Evolutionary conservation across 2,113 vertebrate genomes (phyloP).

Genomic region (Triplophysa rosa): DNA sequence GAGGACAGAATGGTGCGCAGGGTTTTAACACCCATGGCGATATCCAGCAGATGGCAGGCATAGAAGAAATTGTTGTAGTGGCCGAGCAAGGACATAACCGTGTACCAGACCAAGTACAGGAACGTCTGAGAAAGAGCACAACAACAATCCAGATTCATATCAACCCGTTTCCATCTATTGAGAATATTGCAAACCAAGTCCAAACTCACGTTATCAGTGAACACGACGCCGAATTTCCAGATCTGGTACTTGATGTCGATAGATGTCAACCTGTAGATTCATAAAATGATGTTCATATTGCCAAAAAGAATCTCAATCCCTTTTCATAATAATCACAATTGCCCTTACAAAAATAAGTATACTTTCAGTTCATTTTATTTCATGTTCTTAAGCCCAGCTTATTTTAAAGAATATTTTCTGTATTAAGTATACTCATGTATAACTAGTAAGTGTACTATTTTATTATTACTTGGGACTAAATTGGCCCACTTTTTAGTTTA

Average conservation of each 20-base stretch:
- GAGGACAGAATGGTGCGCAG: slow-evolving; percentile 91
- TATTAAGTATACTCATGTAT: too few species aligned
- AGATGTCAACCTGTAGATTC: slow-evolving; percentile 80
- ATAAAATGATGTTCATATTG: not conserved
- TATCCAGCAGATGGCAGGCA: slow-evolving; percentile 86
- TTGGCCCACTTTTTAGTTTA: too few species aligned
- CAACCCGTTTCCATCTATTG: not conserved
- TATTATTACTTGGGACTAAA: too few species aligned
- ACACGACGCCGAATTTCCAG: slow-evolving; percentile 92
- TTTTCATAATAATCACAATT: not conserved
- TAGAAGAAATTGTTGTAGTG: slow-evolving; percentile 97
- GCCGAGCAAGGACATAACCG: slow-evolving; percentile 87
- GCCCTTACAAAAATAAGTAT: too few species aligned
- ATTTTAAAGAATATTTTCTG: too few species aligned
- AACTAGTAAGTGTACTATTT: too few species aligned
- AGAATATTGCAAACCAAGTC: not conserved
- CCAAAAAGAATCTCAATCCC: not conserved
- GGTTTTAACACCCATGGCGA: slow-evolving; percentile 93
- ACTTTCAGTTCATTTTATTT: too few species aligned
- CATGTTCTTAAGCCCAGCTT: too few species aligned
- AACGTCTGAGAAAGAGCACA: slow-evolving; percentile 70
- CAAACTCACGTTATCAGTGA: slow-evolving; percentile 88
- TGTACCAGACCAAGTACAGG: slow-evolving; percentile 88
- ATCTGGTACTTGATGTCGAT: slow-evolving; percentile 94
- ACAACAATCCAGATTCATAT: not conserved